phyloP scores from a whole-genome alignment of 2,888 invertebrate genomes.

The Mesoligia furuncula region DNA sequence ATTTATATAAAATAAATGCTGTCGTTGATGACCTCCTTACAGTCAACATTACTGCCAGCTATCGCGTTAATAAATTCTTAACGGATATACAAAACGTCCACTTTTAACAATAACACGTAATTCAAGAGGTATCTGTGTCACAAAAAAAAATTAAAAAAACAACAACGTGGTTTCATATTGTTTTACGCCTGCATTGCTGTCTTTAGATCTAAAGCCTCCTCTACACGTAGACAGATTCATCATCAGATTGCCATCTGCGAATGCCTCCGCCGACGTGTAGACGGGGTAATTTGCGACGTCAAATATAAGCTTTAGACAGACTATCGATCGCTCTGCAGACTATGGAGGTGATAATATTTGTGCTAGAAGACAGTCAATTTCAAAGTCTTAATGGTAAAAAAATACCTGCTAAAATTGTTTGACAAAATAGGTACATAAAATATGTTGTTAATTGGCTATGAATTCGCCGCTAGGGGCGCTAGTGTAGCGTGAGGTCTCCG shows the following conservation, averaged over 20 bases:
- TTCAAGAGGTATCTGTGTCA: constrained; percentile 82
- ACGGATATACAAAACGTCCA: constrained; percentile 75
- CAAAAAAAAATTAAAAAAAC: constrained; percentile 37
- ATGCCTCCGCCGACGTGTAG: no score
- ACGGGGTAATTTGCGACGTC: no score
- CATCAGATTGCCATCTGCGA: no score
- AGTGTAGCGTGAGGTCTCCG: no score
- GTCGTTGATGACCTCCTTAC: constrained; percentile 83
- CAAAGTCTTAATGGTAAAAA: not conserved
- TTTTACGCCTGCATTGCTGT: constrained; percentile 18
- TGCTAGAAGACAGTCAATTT: not conserved
- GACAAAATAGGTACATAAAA: not conserved
- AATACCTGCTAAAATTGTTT: not conserved
- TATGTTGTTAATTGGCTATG: not conserved
- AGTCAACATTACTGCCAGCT: constrained; percentile 78
- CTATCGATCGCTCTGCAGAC: not conserved
- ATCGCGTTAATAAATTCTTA: constrained; percentile 82
- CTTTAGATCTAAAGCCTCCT: no score
- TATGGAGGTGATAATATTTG: not conserved
- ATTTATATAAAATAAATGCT: constrained; percentile 78
- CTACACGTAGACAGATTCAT: no score
- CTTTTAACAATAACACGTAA: constrained; percentile 74
- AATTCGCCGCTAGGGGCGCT: no score
- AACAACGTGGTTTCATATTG: constrained; percentile 40
- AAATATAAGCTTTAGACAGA: not conserved